These are phyloP conservation scores for Dendrophyllia cribrosa DNA, from an alignment of 64 coral and sea anemone species.

Conservation along the genomic window DNA sequence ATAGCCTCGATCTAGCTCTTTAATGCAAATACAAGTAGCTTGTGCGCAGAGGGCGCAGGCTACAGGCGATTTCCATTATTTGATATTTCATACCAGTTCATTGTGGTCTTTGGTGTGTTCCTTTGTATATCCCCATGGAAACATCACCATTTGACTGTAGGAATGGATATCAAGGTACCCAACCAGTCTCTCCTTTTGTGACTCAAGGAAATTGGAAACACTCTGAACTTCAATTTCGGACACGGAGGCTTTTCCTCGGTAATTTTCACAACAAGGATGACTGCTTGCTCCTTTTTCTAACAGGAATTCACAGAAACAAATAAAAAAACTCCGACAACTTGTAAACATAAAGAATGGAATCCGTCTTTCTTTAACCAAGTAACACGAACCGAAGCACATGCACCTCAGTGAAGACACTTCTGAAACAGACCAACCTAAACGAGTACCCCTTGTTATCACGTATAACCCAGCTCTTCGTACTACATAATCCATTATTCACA, in stretches of 20 bases:
- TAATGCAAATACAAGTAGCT: too few species aligned
- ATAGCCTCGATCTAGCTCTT: too few species aligned
- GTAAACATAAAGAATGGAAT: too few species aligned
- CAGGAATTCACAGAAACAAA: neutral
- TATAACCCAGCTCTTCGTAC: too few species aligned
- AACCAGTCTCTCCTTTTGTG: conserved; percentile 13
- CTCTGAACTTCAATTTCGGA: conserved; percentile 63
- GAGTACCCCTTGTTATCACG: too few species aligned
- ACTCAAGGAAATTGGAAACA: conserved; percentile 47
- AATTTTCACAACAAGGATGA: conserved; percentile 54
- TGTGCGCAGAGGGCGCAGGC: too few species aligned
- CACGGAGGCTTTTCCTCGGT: conserved; percentile 32
- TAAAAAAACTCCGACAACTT: neutral
- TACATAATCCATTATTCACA: too few species aligned
- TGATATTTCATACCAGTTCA: conserved; percentile 55
- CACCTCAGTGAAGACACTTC: too few species aligned
- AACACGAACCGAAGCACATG: too few species aligned
- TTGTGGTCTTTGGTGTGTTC: neutral
- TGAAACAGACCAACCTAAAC: too few species aligned
- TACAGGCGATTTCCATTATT: neutral
- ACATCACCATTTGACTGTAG: conserved; percentile 74
- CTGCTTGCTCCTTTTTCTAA: conserved; percentile 40
- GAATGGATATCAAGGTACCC: conserved; percentile 77
- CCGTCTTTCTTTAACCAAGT: too few species aligned
- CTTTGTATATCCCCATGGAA: conserved; percentile 77